Conservation (phyloP, 2,797 vertebrate genomes). For the Lutjanus argentimaculatus region DNA sequence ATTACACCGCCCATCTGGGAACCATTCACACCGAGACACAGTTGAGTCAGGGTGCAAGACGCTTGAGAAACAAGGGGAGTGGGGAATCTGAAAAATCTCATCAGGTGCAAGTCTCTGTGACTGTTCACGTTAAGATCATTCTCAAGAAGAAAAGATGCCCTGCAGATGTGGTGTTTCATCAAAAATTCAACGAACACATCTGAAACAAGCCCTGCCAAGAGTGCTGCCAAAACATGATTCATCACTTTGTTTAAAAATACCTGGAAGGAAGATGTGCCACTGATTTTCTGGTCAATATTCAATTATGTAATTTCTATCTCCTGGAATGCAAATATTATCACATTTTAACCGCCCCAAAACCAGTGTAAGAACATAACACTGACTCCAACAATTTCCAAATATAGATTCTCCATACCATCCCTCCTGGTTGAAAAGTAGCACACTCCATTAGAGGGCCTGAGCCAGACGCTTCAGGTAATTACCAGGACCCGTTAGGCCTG, state of each 20-base stretch:
- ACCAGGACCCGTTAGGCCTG: slow-evolving; percentile 72
- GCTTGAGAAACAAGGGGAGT: slow-evolving; percentile 22
- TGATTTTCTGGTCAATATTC: slow-evolving; percentile 50
- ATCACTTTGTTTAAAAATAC: slow-evolving; percentile 48
- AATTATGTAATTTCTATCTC: slow-evolving; percentile 52
- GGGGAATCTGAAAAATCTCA: slow-evolving; percentile 21
- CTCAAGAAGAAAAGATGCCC: slow-evolving; percentile 1
- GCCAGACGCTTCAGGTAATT: slow-evolving; percentile 75
- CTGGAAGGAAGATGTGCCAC: slow-evolving; percentile 4
- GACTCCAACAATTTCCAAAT: slow-evolving; percentile 64
- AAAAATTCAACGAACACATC: slow-evolving; percentile 22
- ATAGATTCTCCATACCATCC: slow-evolving; percentile 62
- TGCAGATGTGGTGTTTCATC: not conserved
- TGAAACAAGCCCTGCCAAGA: slow-evolving; percentile 21
- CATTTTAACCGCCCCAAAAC: slow-evolving; percentile 41
- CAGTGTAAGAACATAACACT: slow-evolving; percentile 35
- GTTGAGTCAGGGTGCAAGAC: slow-evolving; percentile 46
- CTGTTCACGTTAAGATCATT: slow-evolving; percentile 18
- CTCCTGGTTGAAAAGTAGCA: slow-evolving; percentile 64
- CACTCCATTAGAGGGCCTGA: slow-evolving; percentile 72
- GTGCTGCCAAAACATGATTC: slow-evolving; percentile 38
- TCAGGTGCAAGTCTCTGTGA: slow-evolving; percentile 13
- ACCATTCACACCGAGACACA: slow-evolving; percentile 46
- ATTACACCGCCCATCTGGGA: slow-evolving; percentile 64
- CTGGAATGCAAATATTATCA: slow-evolving; percentile 35